A percentile compares a stretch with the other conserved stretches of the same genome.
phyloP scores from a whole-genome alignment of 2,888 invertebrate genomes.

The Chrysopilus asiliformis region DNA sequence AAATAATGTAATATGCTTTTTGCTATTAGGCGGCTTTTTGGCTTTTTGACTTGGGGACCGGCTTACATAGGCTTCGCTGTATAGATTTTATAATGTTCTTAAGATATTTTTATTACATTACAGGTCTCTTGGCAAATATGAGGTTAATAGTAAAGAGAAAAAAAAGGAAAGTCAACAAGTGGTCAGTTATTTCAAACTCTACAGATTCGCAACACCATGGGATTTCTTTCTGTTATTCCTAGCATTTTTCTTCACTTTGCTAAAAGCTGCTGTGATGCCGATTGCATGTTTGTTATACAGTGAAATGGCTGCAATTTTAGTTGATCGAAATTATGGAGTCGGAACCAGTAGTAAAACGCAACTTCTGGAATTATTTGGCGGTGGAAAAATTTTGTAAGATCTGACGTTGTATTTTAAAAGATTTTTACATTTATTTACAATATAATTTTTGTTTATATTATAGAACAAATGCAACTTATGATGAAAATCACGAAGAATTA shows the following conservation, averaged over 20 bases:
- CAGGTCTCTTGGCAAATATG: neutral
- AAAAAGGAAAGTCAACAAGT: constrained; percentile 22
- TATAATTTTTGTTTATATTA: constrained; percentile 7
- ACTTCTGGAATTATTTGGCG: constrained; percentile 47
- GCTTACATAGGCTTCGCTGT: no score
- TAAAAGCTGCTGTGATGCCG: constrained; percentile 52
- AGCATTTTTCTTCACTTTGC: constrained; percentile 44
- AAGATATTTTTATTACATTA: no score
- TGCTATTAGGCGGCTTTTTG: no score
- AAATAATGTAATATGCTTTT: no score
- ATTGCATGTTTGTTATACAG: constrained; percentile 57
- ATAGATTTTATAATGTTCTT: no score
- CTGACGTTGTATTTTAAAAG: constrained; percentile 4
- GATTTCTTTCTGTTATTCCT: constrained; percentile 42
- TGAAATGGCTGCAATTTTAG: constrained; percentile 54
- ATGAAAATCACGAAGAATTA: constrained; percentile 45
- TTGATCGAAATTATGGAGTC: constrained; percentile 46
- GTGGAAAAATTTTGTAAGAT: constrained; percentile 44
- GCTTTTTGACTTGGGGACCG: no score
- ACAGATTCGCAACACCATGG: constrained; percentile 45
- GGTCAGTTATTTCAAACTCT: constrained; percentile 25
- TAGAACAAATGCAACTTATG: constrained; percentile 41
- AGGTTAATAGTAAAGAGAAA: constrained; percentile 17
- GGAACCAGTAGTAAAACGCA: constrained; percentile 46
- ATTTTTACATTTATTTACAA: constrained; percentile 1